Conservation (phyloP, 2,797 vertebrate species). For the Semaprochilodus insignis region DNA sequence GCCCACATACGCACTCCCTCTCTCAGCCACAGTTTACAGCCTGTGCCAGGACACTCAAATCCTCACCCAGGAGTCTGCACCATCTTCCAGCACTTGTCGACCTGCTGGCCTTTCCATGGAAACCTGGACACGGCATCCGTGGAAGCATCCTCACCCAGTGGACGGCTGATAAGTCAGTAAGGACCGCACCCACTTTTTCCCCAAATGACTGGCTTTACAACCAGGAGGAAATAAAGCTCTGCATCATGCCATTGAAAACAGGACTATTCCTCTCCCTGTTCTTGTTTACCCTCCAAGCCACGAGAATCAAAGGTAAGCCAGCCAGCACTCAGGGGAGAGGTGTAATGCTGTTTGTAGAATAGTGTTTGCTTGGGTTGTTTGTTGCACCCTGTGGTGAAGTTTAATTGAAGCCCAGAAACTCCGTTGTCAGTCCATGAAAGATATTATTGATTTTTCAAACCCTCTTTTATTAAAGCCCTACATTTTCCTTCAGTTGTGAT, state of each 20-base stretch:
- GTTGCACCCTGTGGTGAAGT: constrained; percentile 32
- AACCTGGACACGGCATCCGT: constrained; percentile 50
- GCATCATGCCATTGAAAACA: constrained; percentile 87
- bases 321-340: constrained; percentile 36
- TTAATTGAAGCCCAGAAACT: constrained; percentile 29
- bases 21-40: constrained; percentile 11
- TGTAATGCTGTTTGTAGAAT: constrained; percentile 35
- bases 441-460: constrained; percentile 13
- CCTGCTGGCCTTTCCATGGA: constrained; percentile 34
- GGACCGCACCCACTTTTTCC: constrained; percentile 54
- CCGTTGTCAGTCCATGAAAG: constrained; percentile 26
- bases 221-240: constrained; percentile 64
- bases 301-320: constrained; percentile 87
- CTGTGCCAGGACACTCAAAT: constrained; percentile 54
- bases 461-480: not conserved
- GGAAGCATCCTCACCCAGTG: constrained; percentile 52
- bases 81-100: constrained; percentile 37
- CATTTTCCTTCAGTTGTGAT: not conserved
- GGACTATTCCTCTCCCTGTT: constrained; percentile 85
- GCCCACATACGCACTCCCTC: constrained; percentile 16
- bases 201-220: constrained; percentile 69
- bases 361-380: constrained; percentile 43
- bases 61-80: constrained; percentile 56
- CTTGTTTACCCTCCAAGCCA: constrained; percentile 86
- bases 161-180: constrained; percentile 61